Conservation (phyloP, 1,140 invertebrate genomes). For the Drosophila leontia region DNA sequence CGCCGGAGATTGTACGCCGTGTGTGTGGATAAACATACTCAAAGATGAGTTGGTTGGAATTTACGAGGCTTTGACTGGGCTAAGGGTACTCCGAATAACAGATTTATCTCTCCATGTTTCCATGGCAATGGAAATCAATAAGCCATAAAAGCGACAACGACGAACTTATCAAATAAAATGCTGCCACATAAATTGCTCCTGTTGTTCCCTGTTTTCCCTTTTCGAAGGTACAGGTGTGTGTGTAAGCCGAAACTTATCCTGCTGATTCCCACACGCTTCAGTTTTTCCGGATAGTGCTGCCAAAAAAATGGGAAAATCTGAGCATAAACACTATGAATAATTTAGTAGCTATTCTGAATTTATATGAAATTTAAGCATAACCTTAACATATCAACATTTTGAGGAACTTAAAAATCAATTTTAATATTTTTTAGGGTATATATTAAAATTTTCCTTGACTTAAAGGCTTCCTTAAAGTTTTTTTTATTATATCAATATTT, state of each 20-base stretch:
- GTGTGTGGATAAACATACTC: slow-evolving; percentile 34
- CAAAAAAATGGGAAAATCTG: not conserved
- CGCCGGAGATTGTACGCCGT: slow-evolving; percentile 16
- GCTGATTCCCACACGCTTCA: not conserved
- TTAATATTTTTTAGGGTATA: no score
- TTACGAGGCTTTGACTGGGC: slow-evolving; percentile 17
- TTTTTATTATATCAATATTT: no score
- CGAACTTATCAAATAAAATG: slow-evolving; percentile 74
- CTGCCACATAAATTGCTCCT: slow-evolving; percentile 43
- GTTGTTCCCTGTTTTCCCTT: slow-evolving; percentile 4
- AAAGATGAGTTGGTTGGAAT: slow-evolving; percentile 12
- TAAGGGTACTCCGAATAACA: slow-evolving; percentile 6
- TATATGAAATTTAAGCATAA: not conserved
- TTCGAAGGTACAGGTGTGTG: slow-evolving; percentile 7
- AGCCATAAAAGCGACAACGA: slow-evolving; percentile 64
- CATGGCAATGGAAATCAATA: slow-evolving; percentile 75
- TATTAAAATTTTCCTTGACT: no score
- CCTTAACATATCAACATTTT: no score
- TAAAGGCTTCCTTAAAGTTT: no score
- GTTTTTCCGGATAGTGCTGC: slow-evolving; percentile 2
- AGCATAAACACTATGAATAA: not conserved
- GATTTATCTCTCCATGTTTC: slow-evolving; percentile 68
- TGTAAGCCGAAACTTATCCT: slow-evolving; percentile 29
- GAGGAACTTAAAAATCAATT: no score
- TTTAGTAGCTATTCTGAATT: not conserved